phyloP scores from a whole-genome alignment of 2,888 invertebrate genomes.

The Brachyptera risi region DNA sequence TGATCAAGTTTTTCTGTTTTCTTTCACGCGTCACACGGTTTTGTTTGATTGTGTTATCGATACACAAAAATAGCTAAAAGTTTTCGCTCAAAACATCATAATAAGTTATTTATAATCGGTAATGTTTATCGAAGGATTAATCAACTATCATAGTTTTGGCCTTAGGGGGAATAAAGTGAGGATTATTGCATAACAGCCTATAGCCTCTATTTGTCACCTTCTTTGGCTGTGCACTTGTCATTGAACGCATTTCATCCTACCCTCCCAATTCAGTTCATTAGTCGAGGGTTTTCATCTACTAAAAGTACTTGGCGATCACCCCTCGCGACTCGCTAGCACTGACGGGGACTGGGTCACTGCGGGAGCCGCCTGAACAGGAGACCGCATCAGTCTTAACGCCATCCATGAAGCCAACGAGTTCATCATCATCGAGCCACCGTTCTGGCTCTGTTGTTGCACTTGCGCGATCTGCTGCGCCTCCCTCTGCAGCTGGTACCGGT shows the following conservation, averaged over 20 bases:
- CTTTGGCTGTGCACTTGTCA: conserved; percentile 13
- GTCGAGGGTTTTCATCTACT: background rate
- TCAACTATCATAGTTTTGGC: no score
- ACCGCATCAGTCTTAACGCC: conserved; percentile 61
- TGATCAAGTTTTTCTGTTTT: background rate
- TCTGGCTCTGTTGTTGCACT: conserved; percentile 37
- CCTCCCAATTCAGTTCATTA: background rate
- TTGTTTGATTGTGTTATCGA: no score
- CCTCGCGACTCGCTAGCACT: background rate
- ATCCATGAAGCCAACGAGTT: conserved; percentile 71
- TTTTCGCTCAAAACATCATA: no score
- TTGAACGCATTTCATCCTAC: background rate
- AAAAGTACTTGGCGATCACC: background rate
- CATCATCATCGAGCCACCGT: conserved; percentile 45
- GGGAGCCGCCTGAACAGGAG: conserved; percentile 36
- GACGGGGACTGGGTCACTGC: conserved; percentile 30
- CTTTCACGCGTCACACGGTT: no score
- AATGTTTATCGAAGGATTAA: no score
- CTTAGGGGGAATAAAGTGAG: no score
- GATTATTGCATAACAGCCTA: background rate
- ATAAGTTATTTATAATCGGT: no score
- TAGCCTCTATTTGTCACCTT: conserved; percentile 4
- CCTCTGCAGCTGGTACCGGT: conserved; percentile 71
- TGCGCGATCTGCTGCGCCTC: conserved; percentile 47
- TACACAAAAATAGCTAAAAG: no score